Conservation (phyloP, 2,113 vertebrate genomes). For the Phalacrocorax pelagicus region DNA sequence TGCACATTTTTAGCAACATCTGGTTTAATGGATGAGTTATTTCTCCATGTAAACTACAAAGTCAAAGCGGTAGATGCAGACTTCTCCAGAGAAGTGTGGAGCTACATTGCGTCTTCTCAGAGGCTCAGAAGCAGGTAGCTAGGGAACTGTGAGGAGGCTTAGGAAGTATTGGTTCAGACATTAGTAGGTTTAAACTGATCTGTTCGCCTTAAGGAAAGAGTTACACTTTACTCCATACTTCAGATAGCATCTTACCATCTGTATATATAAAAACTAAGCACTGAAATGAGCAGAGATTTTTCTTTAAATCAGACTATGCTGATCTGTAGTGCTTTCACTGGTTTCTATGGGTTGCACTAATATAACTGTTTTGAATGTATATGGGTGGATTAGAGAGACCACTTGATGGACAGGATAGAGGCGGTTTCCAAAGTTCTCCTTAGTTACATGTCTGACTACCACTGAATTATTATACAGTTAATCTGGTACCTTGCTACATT, state of each 20-base stretch:
- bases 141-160: neutral
- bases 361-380: neutral
- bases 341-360: neutral
- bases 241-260: neutral
- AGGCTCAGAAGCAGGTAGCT: neutral
- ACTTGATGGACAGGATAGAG: neutral
- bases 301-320: neutral
- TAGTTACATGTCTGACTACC: neutral
- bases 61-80: neutral
- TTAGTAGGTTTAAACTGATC: neutral
- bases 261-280: neutral
- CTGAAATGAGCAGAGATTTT: neutral
- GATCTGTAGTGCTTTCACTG: neutral
- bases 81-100: neutral
- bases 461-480: neutral
- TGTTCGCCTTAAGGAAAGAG: neutral
- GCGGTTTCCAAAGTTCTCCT: neutral
- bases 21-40: conserved; percentile 5
- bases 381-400: neutral
- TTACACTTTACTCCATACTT: neutral
- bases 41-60: neutral
- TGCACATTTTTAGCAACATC: neutral
- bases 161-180: neutral
- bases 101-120: neutral
- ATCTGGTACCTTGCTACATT: neutral